phyloP scores from a whole-genome alignment of 1,140 invertebrate genomes.

The Orius insidiosus region DNA sequence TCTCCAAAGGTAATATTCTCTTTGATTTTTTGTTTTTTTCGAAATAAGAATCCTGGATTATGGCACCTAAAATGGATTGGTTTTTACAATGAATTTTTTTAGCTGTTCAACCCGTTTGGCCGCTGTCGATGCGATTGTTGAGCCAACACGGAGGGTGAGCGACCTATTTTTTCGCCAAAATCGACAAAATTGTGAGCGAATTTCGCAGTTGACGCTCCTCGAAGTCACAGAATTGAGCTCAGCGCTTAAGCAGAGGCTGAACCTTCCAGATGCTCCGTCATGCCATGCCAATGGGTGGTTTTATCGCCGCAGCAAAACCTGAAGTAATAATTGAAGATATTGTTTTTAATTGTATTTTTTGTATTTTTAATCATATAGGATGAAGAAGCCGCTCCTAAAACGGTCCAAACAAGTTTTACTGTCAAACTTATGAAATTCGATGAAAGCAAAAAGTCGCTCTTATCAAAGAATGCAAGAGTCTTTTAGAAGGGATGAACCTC shows the following conservation, averaged over 20 bases:
- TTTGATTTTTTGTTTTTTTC: no score
- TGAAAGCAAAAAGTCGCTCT: constrained; percentile 87
- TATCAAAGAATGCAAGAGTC: constrained; percentile 87
- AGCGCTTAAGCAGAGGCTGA: constrained; percentile 67
- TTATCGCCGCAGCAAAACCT: constrained; percentile 30
- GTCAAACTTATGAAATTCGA: constrained; percentile 84
- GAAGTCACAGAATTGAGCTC: constrained; percentile 81
- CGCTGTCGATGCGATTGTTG: no score
- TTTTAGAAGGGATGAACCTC: constrained; percentile 87
- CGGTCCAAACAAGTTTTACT: constrained; percentile 45
- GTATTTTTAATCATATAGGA: constrained; percentile 26
- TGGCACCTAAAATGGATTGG: no score
- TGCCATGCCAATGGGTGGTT: constrained; percentile 57
- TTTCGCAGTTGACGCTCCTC: constrained; percentile 65
- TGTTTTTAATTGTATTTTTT: background rate
- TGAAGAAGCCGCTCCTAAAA: constrained; percentile 30
- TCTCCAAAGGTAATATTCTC: no score
- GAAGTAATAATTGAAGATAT: constrained; percentile 4
- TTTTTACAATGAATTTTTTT: no score
- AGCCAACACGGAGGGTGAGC: no score
- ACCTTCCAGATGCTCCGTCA: constrained; percentile 83
- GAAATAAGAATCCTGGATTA: no score
- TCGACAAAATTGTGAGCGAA: constrained; percentile 44
- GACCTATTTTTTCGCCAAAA: no score
- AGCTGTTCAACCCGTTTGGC: no score